Base-by-base conservation (phyloP, 2,888 invertebrate genomes). In the Epinotia bilunana region DNA sequence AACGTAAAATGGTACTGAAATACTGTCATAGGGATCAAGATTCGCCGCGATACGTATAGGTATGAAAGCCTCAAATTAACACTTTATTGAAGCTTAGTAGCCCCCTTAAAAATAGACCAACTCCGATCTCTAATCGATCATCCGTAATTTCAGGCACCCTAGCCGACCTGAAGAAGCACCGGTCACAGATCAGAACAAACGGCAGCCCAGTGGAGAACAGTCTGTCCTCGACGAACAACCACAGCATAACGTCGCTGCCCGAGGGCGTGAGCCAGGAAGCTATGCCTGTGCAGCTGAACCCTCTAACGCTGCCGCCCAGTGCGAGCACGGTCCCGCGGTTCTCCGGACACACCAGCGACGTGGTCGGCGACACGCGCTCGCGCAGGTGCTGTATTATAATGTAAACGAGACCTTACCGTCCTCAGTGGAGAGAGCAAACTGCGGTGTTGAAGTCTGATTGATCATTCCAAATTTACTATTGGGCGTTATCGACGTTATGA, bases 81-180 rank as follows among this genome's bases (percentile, higher is more conserved):
- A 58, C 33, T 20, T 58, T 46, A 64, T 58, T 49, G n/a, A 72
- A 65, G 72, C 72, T 61, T n/a, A 60, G 46, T 58, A 61, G 49
- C 46, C 46, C 12, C 13, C 3, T 39, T 20, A 70, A 69, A 53
- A 20, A 69, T 9, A 1, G 39, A 16, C 13, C 9, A 12, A 57
- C 39, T 20, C 7, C 16, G 46, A 33, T 58, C 18, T 57, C 61
- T 72, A 55, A 72, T 67, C 33, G 55, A 1, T 2, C 12, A 3
- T 33, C 28, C 13, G n/a, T 57, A 16, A 53, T 93, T 93, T 65
- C 91, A 94, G 96, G 97, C 82, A 98, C 98, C 69, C 95, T 99
- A 82, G 97, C 98, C 72, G 98, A 99, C 91, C 94, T 99, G 89
- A 99, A 99, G 94, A 98, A 98, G 90, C 98, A 98, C 87, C 95